Base-by-base conservation (phyloP, 1,140 invertebrate species). In the Rhagoletis zephyria region DNA sequence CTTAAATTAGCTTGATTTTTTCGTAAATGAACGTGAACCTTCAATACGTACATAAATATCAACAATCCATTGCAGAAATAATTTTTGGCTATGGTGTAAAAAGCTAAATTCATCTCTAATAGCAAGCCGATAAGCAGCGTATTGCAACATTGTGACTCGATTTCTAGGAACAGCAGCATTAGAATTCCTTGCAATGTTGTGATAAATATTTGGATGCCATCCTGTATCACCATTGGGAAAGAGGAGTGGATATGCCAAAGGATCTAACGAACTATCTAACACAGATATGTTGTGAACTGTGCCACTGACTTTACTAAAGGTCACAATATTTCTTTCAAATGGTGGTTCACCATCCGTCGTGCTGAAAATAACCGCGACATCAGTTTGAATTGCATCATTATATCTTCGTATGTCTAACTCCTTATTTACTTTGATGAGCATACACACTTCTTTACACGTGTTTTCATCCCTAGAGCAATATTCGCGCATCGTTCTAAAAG, bases 271-370 rank as follows among this genome's bases (percentile, higher is more conserved):
- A 10, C 16, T 40, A 87, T 87, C 87, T 45, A 81, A 74, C 3
- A 87, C 87, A 7, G 87, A 87, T 40, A 87, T 30, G 60, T 77
- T 1, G 2, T 45, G 42, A 4, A 87, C 5, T 19, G 64, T 16
- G 5, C 63, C n/a, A 70, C 12, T 70, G 12, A 16, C 14, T 81
- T 81, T 77, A 59, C 60, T 4, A 42, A 87, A 87, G 10, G 87
- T 30, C 0, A 60, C 30, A n/a, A 81, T 77, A 87, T 81, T 87
- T 60, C 87, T 5, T 77, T 87, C 70, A 81, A 87, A 87, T n/a
- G 70, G 87, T 9, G 67, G 87, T 40, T 87, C 87, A 3, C 70
- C 87, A 45, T 87, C 70, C n/a, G 5, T 45, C 3, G 65, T 81
- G 5, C 1, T 81, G 59, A 87, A 81, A 4, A 87, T 81, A 30